Evolutionary conservation across 2,888 invertebrate species (phyloP), one percentile per base, ranked within the genome.

Genomic region (Horisme vitalbata): DNA sequence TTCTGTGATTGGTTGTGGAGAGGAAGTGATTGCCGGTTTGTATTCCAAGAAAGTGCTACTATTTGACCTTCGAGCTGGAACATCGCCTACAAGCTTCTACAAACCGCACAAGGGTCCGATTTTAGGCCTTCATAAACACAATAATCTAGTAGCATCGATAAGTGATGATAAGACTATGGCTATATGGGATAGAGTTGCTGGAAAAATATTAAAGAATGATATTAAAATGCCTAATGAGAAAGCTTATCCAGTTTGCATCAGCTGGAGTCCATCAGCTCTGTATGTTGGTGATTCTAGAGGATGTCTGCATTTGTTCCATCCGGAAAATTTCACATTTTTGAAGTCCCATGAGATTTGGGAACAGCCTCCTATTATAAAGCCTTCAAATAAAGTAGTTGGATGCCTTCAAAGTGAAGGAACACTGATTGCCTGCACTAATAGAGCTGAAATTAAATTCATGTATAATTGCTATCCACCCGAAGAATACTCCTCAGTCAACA

Each of bases 101-200:
- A 82, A 83, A 58, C 76, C 90, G 3, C 92, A 92, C 61, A 83
- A 72, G 58, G 86, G 91, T 3, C 89, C 92, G 11, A 89, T 92
- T 1, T 71, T 92, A 52, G 83, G 76, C 28, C 65, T 86, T 8
- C 71, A 77, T 36, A 65, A 74, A 44, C 69, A 67, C 49, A 74
- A 80, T n/a, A 77, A 90, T 52, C 83, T 89, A 64, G 75, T 92
- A 47, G 85, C 92, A 23, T 92, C 92, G 11, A 83, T 91, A 1
- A 92, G 92, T 55, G 92, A 92, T 59, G 92, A 92, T 53, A 90
- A 81, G 68, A 90, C 91, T 2, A 75, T 92, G 51, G 87, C 90
- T 18, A 69, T 92, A 23, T 92, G 88, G 83, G 92, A 93, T 63
- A 84, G 82, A 65, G 84, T 86, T 35, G 89, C 91, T 23, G 83